Percentiles rank a stretch among this genome's conserved stretches.
phyloP scores from a whole-genome alignment of 2,113 vertebrate species.

The Pagrus major region DNA sequence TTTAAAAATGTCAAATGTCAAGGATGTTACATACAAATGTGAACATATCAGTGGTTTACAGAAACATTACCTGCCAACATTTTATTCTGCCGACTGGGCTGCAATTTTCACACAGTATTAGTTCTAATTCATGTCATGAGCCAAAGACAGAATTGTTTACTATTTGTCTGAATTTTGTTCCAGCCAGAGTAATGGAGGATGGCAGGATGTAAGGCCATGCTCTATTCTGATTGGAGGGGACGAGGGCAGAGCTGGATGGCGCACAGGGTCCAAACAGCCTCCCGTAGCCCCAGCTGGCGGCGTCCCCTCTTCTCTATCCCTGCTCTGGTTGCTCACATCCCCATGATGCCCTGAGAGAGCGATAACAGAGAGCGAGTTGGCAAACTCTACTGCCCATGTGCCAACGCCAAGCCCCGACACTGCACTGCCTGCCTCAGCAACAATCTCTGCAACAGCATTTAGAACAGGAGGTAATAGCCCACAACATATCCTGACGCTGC shows the following conservation, averaged over 20 bases:
- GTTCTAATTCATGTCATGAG: too few species aligned
- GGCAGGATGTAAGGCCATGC: constrained; percentile 23
- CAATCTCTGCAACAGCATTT: constrained; percentile 70
- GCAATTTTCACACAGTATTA: too few species aligned
- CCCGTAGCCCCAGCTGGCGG: constrained; percentile 62
- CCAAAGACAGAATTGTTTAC: not conserved
- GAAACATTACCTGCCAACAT: too few species aligned
- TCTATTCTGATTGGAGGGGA: constrained; percentile 40
- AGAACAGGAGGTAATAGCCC: constrained; percentile 71
- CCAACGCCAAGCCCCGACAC: constrained; percentile 49
- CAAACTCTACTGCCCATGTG: constrained; percentile 47
- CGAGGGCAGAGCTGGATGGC: constrained; percentile 33
- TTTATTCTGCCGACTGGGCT: too few species aligned
- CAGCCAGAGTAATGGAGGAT: not conserved
- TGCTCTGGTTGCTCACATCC: constrained; percentile 33
- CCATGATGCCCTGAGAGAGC: constrained; percentile 44
- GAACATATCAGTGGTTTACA: too few species aligned
- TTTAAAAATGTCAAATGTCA: too few species aligned
- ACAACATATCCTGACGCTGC: constrained; percentile 70
- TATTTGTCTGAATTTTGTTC: constrained; percentile 3
- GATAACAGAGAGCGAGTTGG: constrained; percentile 51
- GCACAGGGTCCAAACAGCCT: constrained; percentile 59
- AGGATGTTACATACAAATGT: too few species aligned
- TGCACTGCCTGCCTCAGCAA: constrained; percentile 71
- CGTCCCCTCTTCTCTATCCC: constrained; percentile 13